Base-by-base conservation (phyloP, 2,113 vertebrate species). In the Tylochromis polylepis region DNA sequence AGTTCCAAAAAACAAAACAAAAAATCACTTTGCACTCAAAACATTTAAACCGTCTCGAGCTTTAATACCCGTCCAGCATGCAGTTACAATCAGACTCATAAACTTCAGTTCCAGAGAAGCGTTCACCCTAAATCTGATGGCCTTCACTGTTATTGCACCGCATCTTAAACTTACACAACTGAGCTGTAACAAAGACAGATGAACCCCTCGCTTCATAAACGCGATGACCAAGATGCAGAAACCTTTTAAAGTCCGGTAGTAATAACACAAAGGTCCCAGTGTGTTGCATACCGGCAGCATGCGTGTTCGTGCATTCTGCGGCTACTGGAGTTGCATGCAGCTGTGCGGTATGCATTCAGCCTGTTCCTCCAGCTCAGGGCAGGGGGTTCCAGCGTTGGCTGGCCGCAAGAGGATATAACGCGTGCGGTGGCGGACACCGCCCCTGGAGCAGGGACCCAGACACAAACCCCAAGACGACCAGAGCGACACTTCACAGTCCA, bases 381-480 rank as follows among this genome's bases (percentile, higher is more conserved):
- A 97, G 20, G 96, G 95, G 11, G 56, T 87, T 49, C 96, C 97
- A 12, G 96, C 94, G 24, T 97, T 97, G 77, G 96, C 95, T 2
- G 96, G 97, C 84, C 95, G 95, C 38, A 97, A 87, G n/a, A 96
- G 95, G 91, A 97, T 97, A 92, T 97, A 97, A 8, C 96, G 96
- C 14, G 96, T 97, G 86, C 97, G 96, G 82, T 96, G 94, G 56
- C 94, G 95, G 27, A 95, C 65, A 1, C 96, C 95, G 1, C 94
- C 94, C 79, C 91, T 93, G 85, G 95, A 95, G 79, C 96, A 97
- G 36, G 95, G 93, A 8, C 95, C 95, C 65, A 95, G 83, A 85
- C 97, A 97, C 88, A 97, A 90, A 55, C 97, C 96, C 97, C 97
- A 97, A 78, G 96, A 96, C 0, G 97, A 97, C 97, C 97, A 97